Evolutionary conservation across 2,797 vertebrate genomes (phyloP), one percentile per base, ranked within the genome.

Genomic region (Pteropus rufus): DNA sequence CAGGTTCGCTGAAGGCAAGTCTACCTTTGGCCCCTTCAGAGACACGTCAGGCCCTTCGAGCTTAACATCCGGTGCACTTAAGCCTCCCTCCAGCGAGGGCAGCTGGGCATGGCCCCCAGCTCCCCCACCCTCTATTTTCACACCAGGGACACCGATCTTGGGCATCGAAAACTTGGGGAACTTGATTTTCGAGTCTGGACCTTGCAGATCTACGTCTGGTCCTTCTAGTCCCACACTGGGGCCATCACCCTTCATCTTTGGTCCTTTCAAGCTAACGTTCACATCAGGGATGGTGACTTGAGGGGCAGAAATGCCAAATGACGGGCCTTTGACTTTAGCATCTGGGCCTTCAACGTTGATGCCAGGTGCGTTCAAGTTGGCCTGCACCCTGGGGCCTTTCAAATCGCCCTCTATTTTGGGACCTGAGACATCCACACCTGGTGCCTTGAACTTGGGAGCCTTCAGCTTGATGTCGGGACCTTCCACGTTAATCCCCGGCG

Each of bases 211-310:
- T 23, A 77, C 1, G 0, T 96, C 93, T 16, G 98, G 91, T 1
- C 90, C 58, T 82, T 98, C 94, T 56, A 98, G 96, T 97, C 99
- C 90, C 97, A 99, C 97, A 98, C 98, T 46, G 98, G 95, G 98
- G 49, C 96, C 62, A 18, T 98, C 98, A 82, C 98, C 98, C 92
- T 98, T 97, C 60, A 98, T 31, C 87, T 98, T 98, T 96, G 98
- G 97, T 95, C 98, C 98, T 93, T 98, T 98, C 77, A 99, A 82
- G 95, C 97, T 97, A 19, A 98, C 44, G 6, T 98, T 98, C 75
- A 98, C 81, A 52, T 98, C 96, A 6, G 98, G 96, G 58, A 91
- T 72, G 81, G 98, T 97, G 89, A 97, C 81, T 49, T 97, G 98
- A 0, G 95, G 98, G n/a, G 76, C 29, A 0, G 98, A 97, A 60